Conservation (phyloP, 2,888 invertebrate genomes). For the Sinhomidia bicolor region DNA sequence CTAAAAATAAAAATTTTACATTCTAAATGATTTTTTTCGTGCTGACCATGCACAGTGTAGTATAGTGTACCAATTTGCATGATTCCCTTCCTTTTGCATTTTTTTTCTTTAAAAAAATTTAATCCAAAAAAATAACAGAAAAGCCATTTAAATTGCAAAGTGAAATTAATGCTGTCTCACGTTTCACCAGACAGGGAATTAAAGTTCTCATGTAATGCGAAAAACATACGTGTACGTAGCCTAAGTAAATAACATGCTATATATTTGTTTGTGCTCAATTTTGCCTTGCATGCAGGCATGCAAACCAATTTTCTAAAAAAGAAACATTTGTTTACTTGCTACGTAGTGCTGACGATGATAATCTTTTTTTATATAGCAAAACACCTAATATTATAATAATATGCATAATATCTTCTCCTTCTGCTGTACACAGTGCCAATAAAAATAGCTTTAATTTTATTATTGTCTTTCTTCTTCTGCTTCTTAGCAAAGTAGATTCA, state of each 20-base stretch:
- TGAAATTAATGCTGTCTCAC: conserved; percentile 22
- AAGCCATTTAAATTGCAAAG: neutral
- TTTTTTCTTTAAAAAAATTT: conserved; percentile 22
- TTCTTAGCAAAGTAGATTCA: too few relatives aligned
- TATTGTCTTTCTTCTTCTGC: neutral
- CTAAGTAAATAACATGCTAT: neutral
- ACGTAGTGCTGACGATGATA: neutral
- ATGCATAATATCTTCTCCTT: neutral
- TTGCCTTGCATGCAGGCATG: neutral
- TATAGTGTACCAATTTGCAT: conserved; percentile 6
- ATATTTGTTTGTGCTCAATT: conserved; percentile 29
- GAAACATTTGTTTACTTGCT: neutral
- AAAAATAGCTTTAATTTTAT: neutral
- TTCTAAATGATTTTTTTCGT: conserved; percentile 17
- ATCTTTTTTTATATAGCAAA: neutral
- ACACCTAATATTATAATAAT: neutral
- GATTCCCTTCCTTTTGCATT: conserved; percentile 20
- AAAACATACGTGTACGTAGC: conserved; percentile 1
- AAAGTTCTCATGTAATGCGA: conserved; percentile 11
- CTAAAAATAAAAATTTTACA: conserved; percentile 29
- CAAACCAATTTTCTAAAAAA: conserved; percentile 13
- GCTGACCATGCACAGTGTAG: neutral
- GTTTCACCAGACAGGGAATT: conserved; percentile 28
- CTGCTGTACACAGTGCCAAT: neutral
- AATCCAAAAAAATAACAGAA: neutral